These are phyloP conservation scores for Cladorhizidae sp. DNA, from an alignment of 37 sponge, comb jelly and placozoan genomes.

Conservation along the genomic window DNA sequence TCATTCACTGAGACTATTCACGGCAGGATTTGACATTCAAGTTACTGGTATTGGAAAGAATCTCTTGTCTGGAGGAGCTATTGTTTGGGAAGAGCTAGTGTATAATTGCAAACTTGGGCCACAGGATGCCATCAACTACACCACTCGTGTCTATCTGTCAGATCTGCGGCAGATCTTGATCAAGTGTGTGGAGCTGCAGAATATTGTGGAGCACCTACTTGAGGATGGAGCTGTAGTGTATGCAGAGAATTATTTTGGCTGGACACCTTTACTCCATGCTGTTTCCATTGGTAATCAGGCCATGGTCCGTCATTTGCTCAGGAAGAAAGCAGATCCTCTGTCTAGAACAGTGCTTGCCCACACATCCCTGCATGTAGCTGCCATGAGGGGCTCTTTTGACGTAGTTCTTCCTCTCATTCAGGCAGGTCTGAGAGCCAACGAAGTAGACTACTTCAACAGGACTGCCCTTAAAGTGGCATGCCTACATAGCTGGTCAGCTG, in stretches of 20 bases:
- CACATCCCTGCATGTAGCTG: slow-evolving; percentile 77
- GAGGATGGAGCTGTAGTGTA: slow-evolving; percentile 68
- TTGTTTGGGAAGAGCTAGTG: slow-evolving; percentile 57
- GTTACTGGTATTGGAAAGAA: slow-evolving; percentile 64
- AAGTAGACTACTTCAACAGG: slow-evolving; percentile 64
- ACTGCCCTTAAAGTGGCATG: slow-evolving; percentile 86
- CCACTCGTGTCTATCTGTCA: not conserved
- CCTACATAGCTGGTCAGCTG: slow-evolving; percentile 74
- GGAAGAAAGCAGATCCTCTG: slow-evolving; percentile 47
- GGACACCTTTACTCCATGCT: slow-evolving; percentile 78
- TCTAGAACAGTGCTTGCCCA: slow-evolving; percentile 62
- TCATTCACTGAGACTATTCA: slow-evolving; percentile 70
- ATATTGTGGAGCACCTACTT: slow-evolving; percentile 32
- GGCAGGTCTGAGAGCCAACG: slow-evolving; percentile 47
- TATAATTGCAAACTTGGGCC: slow-evolving; percentile 55
- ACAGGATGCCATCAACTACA: slow-evolving; percentile 1
- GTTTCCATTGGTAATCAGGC: slow-evolving; percentile 39
- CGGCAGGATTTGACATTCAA: slow-evolving; percentile 73
- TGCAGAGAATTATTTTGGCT: slow-evolving; percentile 86
- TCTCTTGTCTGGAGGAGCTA: slow-evolving; percentile 40
- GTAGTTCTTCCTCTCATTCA: slow-evolving; percentile 45
- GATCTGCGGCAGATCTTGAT: slow-evolving; percentile 32
- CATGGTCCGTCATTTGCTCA: slow-evolving; percentile 46
- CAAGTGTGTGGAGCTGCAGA: slow-evolving; percentile 41
- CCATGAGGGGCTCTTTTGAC: slow-evolving; percentile 67